Percentiles rank a stretch among this genome's conserved stretches.
These are phyloP conservation scores for Hoplostethus atlanticus DNA, from an alignment of 2,797 vertebrate genomes.

Conservation along the genomic window DNA sequence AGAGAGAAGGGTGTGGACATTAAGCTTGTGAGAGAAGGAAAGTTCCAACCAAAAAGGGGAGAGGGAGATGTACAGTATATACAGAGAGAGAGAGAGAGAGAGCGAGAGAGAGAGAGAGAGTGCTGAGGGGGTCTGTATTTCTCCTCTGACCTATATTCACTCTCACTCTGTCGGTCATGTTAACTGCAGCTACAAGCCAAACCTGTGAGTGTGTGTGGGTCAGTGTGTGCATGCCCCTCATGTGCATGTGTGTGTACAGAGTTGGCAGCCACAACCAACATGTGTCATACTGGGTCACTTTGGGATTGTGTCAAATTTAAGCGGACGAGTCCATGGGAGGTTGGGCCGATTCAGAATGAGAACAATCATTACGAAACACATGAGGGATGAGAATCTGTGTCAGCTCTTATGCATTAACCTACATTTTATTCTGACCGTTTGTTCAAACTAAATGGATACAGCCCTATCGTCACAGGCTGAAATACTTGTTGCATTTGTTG, in stretches of 20 bases:
- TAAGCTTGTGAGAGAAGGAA: neutral
- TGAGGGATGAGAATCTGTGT: conserved; percentile 9
- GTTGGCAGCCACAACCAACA: neutral
- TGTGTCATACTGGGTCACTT: conserved; percentile 14
- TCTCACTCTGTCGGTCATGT: conserved; percentile 14
- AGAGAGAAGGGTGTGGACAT: neutral
- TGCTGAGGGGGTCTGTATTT: neutral
- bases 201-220: conserved; percentile 2
- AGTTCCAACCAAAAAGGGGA: no score
- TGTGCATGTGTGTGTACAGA: neutral
- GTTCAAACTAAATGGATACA: conserved; percentile 7
- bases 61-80: no score
- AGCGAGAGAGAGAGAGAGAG: neutral
- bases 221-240: neutral
- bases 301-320: conserved; percentile 10
- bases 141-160: conserved; percentile 54
- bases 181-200: conserved; percentile 8
- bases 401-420: conserved; percentile 39
- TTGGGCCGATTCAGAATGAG: neutral
- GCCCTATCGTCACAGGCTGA: neutral
- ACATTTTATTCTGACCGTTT: conserved; percentile 26
- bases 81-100: neutral
- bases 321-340: neutral
- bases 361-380: conserved; percentile 1
- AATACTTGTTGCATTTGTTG: neutral